Conservation (phyloP, 2,113 vertebrate genomes). For the Scartelaos histophorus region DNA sequence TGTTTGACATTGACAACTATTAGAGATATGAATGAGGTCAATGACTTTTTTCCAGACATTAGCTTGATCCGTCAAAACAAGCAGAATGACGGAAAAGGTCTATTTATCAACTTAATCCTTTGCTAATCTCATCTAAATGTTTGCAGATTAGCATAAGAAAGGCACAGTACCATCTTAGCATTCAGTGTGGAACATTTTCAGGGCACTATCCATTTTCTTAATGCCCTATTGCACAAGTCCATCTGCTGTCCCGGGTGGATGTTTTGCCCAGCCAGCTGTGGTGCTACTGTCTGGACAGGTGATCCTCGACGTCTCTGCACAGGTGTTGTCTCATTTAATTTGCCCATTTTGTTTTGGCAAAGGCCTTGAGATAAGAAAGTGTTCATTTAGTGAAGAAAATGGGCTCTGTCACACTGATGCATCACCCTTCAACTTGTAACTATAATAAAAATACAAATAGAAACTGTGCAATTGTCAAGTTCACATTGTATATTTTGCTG, state of each 20-base stretch:
- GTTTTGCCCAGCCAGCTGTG: conserved; percentile 27
- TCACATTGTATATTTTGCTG: neutral
- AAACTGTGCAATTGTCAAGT: neutral
- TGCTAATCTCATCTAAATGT: neutral
- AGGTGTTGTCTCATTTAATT: conserved; percentile 25
- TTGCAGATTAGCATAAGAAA: neutral
- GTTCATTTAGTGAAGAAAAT: neutral
- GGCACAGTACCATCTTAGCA: neutral
- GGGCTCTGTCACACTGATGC: neutral
- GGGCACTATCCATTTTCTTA: conserved; percentile 12
- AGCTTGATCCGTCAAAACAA: neutral
- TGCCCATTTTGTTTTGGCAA: neutral
- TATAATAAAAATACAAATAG: neutral
- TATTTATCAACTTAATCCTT: neutral
- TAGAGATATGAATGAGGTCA: neutral
- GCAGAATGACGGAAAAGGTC: neutral
- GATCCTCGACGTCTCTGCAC: conserved; percentile 28
- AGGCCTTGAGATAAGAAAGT: neutral
- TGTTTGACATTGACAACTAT: conserved; percentile 7
- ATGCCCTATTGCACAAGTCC: conserved; percentile 15
- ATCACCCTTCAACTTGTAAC: neutral
- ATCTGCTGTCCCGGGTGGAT: conserved; percentile 13
- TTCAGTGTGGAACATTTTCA: neutral
- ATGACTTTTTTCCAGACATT: neutral
- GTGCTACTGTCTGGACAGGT: conserved; percentile 7